phyloP scores from a whole-genome alignment of 2,113 vertebrate species.

The Eretmochelys imbricata region DNA sequence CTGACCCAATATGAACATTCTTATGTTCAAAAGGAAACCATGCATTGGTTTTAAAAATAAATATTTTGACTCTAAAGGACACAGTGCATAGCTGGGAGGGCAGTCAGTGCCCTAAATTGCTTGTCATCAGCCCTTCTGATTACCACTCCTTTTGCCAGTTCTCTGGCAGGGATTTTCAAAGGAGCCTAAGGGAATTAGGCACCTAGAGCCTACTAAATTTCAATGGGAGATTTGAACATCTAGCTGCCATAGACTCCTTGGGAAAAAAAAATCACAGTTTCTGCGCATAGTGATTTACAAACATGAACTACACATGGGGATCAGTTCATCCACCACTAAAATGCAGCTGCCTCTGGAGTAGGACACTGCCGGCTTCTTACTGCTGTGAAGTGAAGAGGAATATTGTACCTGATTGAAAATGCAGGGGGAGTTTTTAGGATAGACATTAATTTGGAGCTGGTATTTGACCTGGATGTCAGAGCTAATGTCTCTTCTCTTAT shows the following conservation, averaged over 20 bases:
- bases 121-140: neutral
- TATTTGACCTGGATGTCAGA: too few relatives aligned
- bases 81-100: neutral
- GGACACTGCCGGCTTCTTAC: neutral
- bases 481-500: too few relatives aligned
- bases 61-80: neutral
- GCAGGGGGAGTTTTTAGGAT: too few relatives aligned
- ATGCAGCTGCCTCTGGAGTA: neutral
- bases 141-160: neutral
- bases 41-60: neutral
- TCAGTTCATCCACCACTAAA: neutral
- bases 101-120: neutral
- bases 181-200: neutral
- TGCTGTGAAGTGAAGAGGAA: neutral
- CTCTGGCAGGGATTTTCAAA: neutral
- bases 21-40: neutral
- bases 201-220: neutral
- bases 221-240: neutral
- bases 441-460: too few relatives aligned
- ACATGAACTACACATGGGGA: fast-evolving
- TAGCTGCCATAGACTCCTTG: too few relatives aligned
- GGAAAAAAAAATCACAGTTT: neutral
- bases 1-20: neutral
- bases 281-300: fast-evolving
- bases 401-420: neutral